Evolutionary conservation across 2,888 invertebrate species (phyloP).

Genomic region (Himalopsyche kuldschensis): DNA sequence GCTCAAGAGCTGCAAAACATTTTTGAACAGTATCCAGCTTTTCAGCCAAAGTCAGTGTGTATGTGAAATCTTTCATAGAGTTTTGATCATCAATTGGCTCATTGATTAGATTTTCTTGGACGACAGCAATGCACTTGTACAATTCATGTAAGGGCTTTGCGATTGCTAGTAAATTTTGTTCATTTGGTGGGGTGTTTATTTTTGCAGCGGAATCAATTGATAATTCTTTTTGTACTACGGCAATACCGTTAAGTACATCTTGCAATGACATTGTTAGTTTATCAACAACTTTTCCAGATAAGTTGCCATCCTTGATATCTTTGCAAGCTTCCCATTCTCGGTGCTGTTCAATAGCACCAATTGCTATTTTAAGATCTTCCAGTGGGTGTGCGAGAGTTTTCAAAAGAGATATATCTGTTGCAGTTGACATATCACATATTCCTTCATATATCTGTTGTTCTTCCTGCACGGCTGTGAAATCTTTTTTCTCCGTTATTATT

Average conservation of each 20-base stretch:
- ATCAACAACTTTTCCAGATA: slow-evolving; percentile 1
- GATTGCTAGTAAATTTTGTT: slow-evolving; percentile 42
- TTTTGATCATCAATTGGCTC: slow-evolving; percentile 42
- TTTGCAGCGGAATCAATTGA: slow-evolving; percentile 25
- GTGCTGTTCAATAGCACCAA: slow-evolving; percentile 42
- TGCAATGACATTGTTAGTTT: slow-evolving; percentile 35
- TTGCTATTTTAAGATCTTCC: slow-evolving; percentile 33
- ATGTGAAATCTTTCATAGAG: slow-evolving; percentile 33
- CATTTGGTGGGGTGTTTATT: not conserved
- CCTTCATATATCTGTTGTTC: slow-evolving; percentile 20
- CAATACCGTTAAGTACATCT: slow-evolving; percentile 43
- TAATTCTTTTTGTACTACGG: slow-evolving; percentile 41
- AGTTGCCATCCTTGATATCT: not conserved
- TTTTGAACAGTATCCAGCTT: slow-evolving; percentile 49
- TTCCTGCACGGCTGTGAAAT: slow-evolving; percentile 16
- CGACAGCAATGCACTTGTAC: slow-evolving; percentile 47
- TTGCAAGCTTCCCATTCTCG: slow-evolving; percentile 31
- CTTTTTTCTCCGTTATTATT: not conserved
- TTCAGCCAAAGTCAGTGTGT: slow-evolving; percentile 47
- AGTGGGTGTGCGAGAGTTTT: slow-evolving; percentile 35
- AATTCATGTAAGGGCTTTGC: slow-evolving; percentile 49
- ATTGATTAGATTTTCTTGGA: slow-evolving; percentile 46
- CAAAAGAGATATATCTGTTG: slow-evolving; percentile 33
- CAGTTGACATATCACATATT: slow-evolving; percentile 25
- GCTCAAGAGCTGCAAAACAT: slow-evolving; percentile 50